Base-by-base conservation (phyloP, 30 jellyfish, hydroid and myxozoan genomes). In the Cassiopea andromeda region DNA sequence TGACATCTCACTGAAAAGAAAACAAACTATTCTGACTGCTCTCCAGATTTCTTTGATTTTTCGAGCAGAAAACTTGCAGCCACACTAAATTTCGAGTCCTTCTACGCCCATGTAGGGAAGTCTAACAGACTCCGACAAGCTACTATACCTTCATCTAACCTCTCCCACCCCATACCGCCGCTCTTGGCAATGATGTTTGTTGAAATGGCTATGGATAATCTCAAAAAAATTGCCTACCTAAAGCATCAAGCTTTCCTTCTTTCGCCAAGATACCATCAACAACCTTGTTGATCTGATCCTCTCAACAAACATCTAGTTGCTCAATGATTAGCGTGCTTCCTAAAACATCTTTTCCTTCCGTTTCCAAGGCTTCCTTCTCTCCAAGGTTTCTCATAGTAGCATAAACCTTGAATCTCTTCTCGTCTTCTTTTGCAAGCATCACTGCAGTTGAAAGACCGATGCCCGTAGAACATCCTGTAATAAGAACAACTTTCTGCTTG, bases 341-440 rank as follows among this genome's bases (percentile, higher is more conserved):
- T 0, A 82, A 80, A 27, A 43, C 83, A 12, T 60, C 84, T 14
- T 90, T 64, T 2, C 87, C 92, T 13, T 72, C 92, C 46, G 82
- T 67, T 47, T 89, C 96, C 83, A 80, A 59, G 14, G 76, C 57
- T 3, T 66, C 92, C 73, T 81, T 89, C 84, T 82, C 74, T 43
- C 84, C 89, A 18, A 89, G 83, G 60, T 89, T 89, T 81, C 96
- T 80, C 91, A 89, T 82, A 10, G 96, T 50, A n/a, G 96, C 96
- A 54, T 80, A 89, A 7, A 89, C 96, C 71, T 69, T 80, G 77
- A 89, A 89, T 73, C 89, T 70, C 58, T 73, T 73, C n/a, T 89
- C 84, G 44, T 80, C 83, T 18, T 89, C 96, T 19, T 73, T 89
- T 45, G 96, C 96, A 15, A 89, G 89, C 80, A 72, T 3, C 46